A percentile compares a stretch with the other conserved stretches of the same genome.
phyloP scores from a whole-genome alignment of 1,140 invertebrate genomes.

The Drosophila willistoni region DNA sequence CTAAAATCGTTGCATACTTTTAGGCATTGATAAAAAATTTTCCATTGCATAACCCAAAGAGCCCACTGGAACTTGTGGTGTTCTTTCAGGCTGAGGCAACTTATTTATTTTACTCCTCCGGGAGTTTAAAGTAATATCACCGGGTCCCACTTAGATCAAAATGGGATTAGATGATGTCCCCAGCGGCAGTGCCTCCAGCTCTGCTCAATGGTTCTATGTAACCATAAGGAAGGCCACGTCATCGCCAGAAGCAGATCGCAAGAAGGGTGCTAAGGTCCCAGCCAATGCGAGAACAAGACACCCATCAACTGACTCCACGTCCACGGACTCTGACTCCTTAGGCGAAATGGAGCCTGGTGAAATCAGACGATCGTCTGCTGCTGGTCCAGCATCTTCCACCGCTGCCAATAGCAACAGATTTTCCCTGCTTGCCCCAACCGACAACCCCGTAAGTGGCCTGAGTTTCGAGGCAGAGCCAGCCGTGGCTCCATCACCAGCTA shows the following conservation, averaged over 20 bases:
- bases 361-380: background rate
- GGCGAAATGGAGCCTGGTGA: background rate
- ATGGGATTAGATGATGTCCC: no score
- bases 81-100: no score
- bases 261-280: background rate
- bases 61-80: no score
- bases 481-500: background rate
- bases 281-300: background rate
- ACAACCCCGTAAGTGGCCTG: background rate
- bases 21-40: background rate
- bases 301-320: background rate
- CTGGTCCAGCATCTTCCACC: background rate
- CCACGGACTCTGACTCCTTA: background rate
- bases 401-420: slow-evolving; percentile 5
- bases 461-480: background rate
- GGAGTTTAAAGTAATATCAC: background rate
- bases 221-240: background rate
- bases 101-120: no score
- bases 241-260: background rate
- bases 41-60: background rate
- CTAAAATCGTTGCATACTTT: no score
- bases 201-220: background rate
- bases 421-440: background rate
- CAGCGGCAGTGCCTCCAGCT: background rate
- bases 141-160: background rate